phyloP scores from a whole-genome alignment of 2,113 vertebrate species.

The Chlorodrepanis virens region DNA sequence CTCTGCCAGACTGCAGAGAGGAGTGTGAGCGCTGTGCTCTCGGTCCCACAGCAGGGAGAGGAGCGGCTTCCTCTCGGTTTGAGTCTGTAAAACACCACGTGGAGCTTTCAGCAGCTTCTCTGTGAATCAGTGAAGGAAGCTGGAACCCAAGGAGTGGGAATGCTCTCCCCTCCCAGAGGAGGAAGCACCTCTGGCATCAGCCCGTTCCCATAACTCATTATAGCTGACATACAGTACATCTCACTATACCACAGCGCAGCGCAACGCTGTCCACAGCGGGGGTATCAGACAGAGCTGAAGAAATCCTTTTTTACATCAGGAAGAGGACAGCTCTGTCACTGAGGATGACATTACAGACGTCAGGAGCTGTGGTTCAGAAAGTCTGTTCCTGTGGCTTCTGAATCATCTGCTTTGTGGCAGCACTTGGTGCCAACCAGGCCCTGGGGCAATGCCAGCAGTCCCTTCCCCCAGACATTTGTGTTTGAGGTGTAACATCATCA shows the following conservation, averaged over 20 bases:
- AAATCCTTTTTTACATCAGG: not conserved
- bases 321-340: not conserved
- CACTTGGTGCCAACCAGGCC: not conserved
- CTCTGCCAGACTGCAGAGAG: not conserved
- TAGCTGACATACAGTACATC: not conserved
- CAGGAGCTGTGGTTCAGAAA: not conserved
- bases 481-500: not conserved
- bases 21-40: not conserved
- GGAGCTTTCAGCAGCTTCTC: not conserved
- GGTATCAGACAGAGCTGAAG: rapidly evolving
- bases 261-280: not conserved
- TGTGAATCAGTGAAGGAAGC: not conserved
- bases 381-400: not conserved
- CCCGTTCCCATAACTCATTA: not conserved
- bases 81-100: not conserved
- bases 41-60: not conserved
- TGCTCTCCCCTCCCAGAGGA: not conserved
- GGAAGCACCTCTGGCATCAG: not conserved
- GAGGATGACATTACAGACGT: not conserved
- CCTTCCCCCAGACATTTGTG: not conserved
- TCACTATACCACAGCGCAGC: rapidly evolving
- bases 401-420: not conserved
- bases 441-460: rapidly evolving
- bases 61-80: not conserved
- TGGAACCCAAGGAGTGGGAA: not conserved